Base-by-base conservation (phyloP, 2,888 invertebrate species). In the Drosophila prostipennis region DNA sequence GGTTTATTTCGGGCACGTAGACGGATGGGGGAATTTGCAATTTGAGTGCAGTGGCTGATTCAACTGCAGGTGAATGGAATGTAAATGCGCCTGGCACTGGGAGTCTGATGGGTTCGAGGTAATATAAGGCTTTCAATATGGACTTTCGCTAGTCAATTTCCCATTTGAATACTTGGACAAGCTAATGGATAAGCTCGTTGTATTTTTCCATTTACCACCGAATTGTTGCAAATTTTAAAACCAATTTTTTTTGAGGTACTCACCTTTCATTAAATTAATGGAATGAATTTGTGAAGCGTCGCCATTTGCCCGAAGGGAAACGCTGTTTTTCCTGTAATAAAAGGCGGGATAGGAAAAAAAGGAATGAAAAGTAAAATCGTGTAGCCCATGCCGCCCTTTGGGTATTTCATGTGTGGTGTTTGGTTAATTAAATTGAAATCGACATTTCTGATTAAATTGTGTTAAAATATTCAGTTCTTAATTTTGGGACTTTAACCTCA, bases 1-100 rank as follows among this genome's bases (percentile, higher is more conserved):
- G 71, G 42, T 59, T 52, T 56, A 53, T 56, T 71, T 69, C 36
- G 32, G 32, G 34, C 71, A 71, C 60, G 69, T 53, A 45, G 58
- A 43, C 54, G 37, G 26, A 23, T 57, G 42, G 32, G 45, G 14
- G 34, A 37, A 55, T 49, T 52, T 48, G 36, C 34, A 51, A 57
- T 54, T 53, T 36, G 29, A 52, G 42, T 54, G 29, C 26, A 57
- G 40, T 26, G 42, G 14, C 48, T 52, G 57, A 32, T 37, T 29
- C 23, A 11, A n/a, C 45, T 52, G 45, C 45, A 51, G 57, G 39
- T 48, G 53, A 59, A 37, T 32, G 51, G 40, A 32, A 29, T 48
- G 16, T n/a, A 59, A 63, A 49, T 46, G 32, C 19, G 14, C 14
- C 19, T n/a, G 11, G 57, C 16, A 37, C 2, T 32, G 46, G 14